A percentile compares a stretch with the other conserved stretches of the same genome.
Conservation (phyloP, 2,888 invertebrate genomes). For the Neoitamus cyanurus region DNA sequence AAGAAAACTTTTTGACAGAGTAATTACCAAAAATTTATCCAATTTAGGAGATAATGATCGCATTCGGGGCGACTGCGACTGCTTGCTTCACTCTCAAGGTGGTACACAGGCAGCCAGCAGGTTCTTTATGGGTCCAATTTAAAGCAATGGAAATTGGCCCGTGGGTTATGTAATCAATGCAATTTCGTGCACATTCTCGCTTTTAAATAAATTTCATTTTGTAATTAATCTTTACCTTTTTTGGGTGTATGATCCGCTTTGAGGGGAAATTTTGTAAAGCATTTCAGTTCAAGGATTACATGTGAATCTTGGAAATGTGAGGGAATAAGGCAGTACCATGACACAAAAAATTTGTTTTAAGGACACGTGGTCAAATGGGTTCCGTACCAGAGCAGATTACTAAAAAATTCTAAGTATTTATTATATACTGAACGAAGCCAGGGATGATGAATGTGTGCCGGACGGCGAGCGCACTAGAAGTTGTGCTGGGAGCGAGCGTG, state of each 20-base stretch:
- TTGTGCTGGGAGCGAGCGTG: too few relatives aligned
- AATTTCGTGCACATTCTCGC: background rate
- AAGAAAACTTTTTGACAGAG: conserved; percentile 14
- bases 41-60: conserved; percentile 14
- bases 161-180: background rate
- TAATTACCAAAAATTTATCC: conserved; percentile 35
- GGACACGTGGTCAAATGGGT: too few relatives aligned
- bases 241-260: background rate
- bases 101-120: background rate
- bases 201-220: background rate
- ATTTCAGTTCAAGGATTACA: background rate
- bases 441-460: too few relatives aligned
- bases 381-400: too few relatives aligned
- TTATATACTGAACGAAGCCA: too few relatives aligned
- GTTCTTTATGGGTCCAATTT: background rate
- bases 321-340: background rate
- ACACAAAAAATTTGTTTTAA: too few relatives aligned
- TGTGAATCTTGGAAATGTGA: background rate
- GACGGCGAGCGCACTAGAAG: too few relatives aligned
- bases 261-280: background rate
- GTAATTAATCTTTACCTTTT: background rate
- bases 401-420: too few relatives aligned
- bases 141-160: background rate
- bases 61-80: background rate
- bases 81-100: conserved; percentile 1